These are phyloP conservation scores for Antedon mediterranea DNA, from an alignment of 53 echinoderm and acorn worm genomes.

Conservation along the genomic window DNA sequence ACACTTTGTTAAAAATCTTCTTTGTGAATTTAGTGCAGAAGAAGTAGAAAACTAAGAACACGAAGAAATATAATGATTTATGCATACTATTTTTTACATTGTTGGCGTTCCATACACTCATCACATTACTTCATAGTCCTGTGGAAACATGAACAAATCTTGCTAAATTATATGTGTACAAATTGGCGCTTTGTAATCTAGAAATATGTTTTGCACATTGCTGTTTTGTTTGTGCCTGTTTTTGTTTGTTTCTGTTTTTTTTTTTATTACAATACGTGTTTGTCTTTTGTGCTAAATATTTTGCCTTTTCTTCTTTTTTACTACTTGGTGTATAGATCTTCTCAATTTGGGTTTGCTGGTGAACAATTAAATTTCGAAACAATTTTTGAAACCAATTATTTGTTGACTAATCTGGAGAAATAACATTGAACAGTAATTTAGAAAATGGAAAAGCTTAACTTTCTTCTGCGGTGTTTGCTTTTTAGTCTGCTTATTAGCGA, in stretches of 20 bases:
- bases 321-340: background rate
- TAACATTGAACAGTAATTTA: background rate
- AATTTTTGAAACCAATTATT: background rate
- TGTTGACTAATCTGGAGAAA: background rate
- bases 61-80: no score
- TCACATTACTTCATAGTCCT: no score
- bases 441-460: background rate
- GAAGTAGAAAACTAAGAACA: no score
- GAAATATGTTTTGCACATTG: no score
- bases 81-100: no score
- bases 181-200: no score
- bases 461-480: background rate
- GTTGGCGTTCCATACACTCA: no score
- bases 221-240: no score
- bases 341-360: background rate
- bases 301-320: background rate
- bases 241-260: background rate
- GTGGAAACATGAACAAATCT: no score
- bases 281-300: background rate
- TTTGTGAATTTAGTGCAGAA: no score
- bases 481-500: background rate
- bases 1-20: no score
- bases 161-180: no score
- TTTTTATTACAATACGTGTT: background rate
- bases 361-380: background rate